Evolutionary conservation across 2,797 vertebrate species (phyloP).

Genomic region (Coregonus sp.): DNA sequence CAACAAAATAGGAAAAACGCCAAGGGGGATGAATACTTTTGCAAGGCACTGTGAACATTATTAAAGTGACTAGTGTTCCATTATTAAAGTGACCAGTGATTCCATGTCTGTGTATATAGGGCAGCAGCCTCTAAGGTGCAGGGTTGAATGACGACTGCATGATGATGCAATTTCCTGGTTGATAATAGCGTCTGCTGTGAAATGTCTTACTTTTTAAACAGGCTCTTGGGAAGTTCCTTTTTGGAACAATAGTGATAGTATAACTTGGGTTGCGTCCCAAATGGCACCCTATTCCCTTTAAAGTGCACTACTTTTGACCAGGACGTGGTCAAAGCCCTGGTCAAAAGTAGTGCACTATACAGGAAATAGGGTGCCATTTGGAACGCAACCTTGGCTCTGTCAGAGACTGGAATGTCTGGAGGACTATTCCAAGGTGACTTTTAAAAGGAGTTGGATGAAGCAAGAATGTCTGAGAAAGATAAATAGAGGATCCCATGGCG

Average conservation of each 20-base stretch:
- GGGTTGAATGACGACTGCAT: background rate
- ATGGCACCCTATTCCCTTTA: background rate
- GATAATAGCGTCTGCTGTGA: slow-evolving; percentile 39
- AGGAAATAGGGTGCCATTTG: background rate
- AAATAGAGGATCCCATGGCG: background rate
- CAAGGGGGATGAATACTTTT: too few relatives aligned
- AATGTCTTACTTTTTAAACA: slow-evolving; percentile 2
- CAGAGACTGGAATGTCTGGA: background rate
- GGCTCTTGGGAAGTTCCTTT: slow-evolving; percentile 7
- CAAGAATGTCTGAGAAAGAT: background rate
- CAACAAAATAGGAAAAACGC: too few relatives aligned
- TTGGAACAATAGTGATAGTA: background rate
- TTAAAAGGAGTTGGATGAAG: background rate
- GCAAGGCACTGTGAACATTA: too few relatives aligned
- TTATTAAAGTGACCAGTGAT: too few relatives aligned
- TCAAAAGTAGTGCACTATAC: background rate
- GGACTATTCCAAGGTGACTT: background rate
- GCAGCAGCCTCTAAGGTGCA: too few relatives aligned
- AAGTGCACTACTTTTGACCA: background rate
- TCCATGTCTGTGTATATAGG: background rate
- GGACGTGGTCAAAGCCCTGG: background rate
- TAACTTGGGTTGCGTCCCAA: background rate
- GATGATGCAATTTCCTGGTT: slow-evolving; percentile 20
- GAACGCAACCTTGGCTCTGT: background rate
- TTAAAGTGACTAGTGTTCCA: too few relatives aligned